phyloP scores from a whole-genome alignment of 2,888 invertebrate genomes.

The Lottia gigantea region DNA sequence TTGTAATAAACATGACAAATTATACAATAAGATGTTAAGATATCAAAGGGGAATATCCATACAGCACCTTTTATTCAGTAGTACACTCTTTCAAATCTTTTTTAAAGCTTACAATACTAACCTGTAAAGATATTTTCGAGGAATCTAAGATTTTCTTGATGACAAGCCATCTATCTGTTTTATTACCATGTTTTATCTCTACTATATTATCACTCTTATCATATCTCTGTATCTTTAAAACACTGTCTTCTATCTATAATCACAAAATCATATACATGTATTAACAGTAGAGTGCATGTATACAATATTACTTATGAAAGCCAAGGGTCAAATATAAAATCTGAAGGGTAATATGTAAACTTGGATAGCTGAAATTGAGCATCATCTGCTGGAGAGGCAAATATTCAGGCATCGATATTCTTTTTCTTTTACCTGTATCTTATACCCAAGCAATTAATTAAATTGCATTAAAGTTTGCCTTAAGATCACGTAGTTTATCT shows the following conservation, averaged over 20 bases:
- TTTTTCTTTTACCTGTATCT: too few species aligned
- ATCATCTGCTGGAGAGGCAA: background rate
- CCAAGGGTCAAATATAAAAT: too few species aligned
- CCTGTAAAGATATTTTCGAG: conserved; percentile 52
- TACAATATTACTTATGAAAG: too few species aligned
- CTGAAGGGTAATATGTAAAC: too few species aligned
- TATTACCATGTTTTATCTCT: conserved; percentile 53
- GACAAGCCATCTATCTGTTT: conserved; percentile 61
- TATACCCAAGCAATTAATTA: too few species aligned
- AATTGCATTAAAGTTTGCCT: too few species aligned
- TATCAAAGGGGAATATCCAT: background rate
- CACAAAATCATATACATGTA: background rate
- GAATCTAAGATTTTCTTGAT: conserved; percentile 60
- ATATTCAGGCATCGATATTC: background rate
- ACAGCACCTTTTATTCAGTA: too few species aligned
- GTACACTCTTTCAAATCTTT: too few species aligned
- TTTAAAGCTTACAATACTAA: conserved; percentile 26
- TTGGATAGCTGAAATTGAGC: too few species aligned
- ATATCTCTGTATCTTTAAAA: conserved; percentile 47
- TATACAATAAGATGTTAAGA: background rate
- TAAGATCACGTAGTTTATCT: too few species aligned
- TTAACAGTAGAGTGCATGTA: too few species aligned
- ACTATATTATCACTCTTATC: conserved; percentile 55
- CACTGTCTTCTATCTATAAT: conserved; percentile 48
- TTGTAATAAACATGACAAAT: background rate